These are phyloP conservation scores for Scaptomyza reducta DNA, from an alignment of 2,888 invertebrate species.

Conservation along the genomic window DNA sequence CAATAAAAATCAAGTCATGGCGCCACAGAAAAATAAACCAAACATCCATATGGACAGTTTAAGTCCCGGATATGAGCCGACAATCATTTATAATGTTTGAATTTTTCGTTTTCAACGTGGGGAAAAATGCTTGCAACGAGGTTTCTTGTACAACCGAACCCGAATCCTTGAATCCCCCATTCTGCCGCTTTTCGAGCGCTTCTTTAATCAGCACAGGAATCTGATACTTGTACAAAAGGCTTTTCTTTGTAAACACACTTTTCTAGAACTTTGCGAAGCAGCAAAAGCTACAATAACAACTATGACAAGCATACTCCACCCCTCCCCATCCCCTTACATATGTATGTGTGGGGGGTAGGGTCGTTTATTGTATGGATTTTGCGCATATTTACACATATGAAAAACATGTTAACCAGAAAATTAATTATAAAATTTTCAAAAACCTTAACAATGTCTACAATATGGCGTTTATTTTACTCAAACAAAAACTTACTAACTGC, in stretches of 20 bases:
- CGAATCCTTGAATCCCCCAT: neutral
- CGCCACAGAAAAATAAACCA: constrained; percentile 65
- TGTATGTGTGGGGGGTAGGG: constrained; percentile 1
- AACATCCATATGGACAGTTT: constrained; percentile 23
- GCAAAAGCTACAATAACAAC: constrained; percentile 49
- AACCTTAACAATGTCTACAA: constrained; percentile 80
- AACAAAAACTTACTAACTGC: constrained; percentile 73
- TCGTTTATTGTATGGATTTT: constrained; percentile 65
- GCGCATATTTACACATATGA: constrained; percentile 78
- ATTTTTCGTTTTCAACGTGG: constrained; percentile 42
- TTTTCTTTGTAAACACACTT: constrained; percentile 80
- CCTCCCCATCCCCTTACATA: neutral
- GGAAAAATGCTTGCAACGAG: constrained; percentile 29
- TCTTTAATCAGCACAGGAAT: constrained; percentile 78
- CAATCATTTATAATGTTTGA: constrained; percentile 76
- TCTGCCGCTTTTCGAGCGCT: constrained; percentile 22
- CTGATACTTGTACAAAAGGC: constrained; percentile 79
- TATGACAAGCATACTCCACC: constrained; percentile 42
- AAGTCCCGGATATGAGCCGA: constrained; percentile 62
- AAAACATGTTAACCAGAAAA: constrained; percentile 80
- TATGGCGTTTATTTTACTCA: constrained; percentile 79
- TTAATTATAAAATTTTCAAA: constrained; percentile 81
- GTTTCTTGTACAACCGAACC: constrained; percentile 9
- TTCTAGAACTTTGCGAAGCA: constrained; percentile 72
- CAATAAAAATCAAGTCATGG: constrained; percentile 64